Evolutionary conservation across 2,888 invertebrate genomes (phyloP), one percentile per base, ranked within the genome.

Genomic region (Oscheius sp.): DNA sequence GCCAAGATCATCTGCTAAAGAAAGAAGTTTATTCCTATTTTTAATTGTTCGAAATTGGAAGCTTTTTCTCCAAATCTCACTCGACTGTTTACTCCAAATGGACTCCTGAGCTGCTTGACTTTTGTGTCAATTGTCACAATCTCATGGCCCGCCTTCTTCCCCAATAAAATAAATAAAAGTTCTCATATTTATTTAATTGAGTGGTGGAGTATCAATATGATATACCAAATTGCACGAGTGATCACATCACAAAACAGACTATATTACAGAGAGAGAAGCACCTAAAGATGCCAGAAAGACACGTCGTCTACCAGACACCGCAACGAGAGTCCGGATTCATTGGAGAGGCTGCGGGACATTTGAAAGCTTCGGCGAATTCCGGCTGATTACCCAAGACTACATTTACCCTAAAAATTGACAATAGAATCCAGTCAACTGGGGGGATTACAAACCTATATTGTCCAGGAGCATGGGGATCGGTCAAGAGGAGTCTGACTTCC

Each of bases 291-390:
- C 35, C 35, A 35, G 5, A 9, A n/a, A n/a, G n/a, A n/a, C 35
- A 12, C 45, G 18, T 16, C 46, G 12, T 29, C 21, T 66, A 87
- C 87, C 87, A 87, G 52, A 87, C 84, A 16, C 80, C 76, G 73
- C 87, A 87, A 59, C 84, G 78, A 69, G 82, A 74, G 7, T 74
- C 76, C 7, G 96, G 96, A 90, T 96, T 96, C 96, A 97, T 96
- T 13, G 92, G 92, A 0, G 94, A 93, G 18, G 94, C 94, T 25
- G 91, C 89, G 0, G 93, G 93, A 89, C 97, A 97, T 76, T 92
- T 91, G 91, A 93, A 97, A 84, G 95, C 96, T 75, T 91, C 91
- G 13, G 96, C 92, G 90, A 91, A 96, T 88, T 97, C 96, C 9
- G 89, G 92, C 89, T 95, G 95, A 90, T 98, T 98, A 55, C 74